Evolutionary conservation across 2,888 invertebrate species (phyloP), one percentile per base, ranked within the genome.

Genomic region (Masnerella sp.): DNA sequence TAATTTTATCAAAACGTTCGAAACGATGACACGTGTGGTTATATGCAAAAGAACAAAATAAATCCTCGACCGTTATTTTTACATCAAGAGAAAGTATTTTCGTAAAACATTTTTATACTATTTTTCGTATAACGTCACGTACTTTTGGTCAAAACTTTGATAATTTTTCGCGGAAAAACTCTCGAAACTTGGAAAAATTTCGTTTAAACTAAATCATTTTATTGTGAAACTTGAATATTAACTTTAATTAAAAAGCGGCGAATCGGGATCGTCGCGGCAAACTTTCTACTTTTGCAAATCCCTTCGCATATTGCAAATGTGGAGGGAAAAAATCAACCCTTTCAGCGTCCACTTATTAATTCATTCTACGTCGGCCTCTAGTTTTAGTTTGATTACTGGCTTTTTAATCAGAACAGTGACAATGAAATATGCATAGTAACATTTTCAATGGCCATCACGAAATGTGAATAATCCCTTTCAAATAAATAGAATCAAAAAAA

Each of bases 341-440:
- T 56, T 42, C 54, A 42, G 7, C 54, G 12, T 30, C 20, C 42
- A 34, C 34, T 58, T 58, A 34, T 43, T 58, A 58, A 58, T 58
- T 58, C 56, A 58, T 58, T 58, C 56, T 43, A 14, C 42, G 42
- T 42, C 18, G 18, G 2, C 42, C 14, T 40, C 42, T n/a, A 32
- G 42, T 42, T 56, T 56, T 12, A 42, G 32, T 30, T 56, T 42
- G 42, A 56, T 56, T 56, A 56, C 43, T 42, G 45, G n/a, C 4
- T 36, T 45, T 65, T 43, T 42, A 64, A 52, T 64, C 42, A 52
- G 25, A 22, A 32, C 12, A n/a, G 40, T 9, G 14, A 30, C 52
- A 51, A 38, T 51, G 64, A 64, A 64, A 64, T 52, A 59, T 59
- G 25, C 34, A 59, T 17, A 11, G 9, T 32, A 43, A 25, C 28